Base-by-base conservation (phyloP, 2,113 vertebrate genomes). In the Ciconia boyciana region DNA sequence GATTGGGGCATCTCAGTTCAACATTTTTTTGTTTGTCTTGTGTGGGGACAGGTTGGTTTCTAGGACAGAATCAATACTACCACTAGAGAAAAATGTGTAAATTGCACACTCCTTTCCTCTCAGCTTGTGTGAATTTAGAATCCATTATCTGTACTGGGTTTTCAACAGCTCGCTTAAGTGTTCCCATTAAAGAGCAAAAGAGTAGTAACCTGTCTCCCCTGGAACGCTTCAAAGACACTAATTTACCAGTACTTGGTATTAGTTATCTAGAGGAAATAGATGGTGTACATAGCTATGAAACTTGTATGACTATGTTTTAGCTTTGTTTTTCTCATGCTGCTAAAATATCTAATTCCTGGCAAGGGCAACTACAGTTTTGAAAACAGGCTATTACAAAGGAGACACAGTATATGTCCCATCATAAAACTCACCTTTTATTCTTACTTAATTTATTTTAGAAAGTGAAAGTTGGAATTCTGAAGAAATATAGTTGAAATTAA, bases 61-160 rank as follows among this genome's bases (percentile, higher is more conserved):
- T 64, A 83, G 74, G 49, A 55, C 34, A 75, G 52, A 87, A 95
- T 91, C 77, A 92, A 92, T 95, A 80, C 20, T 28, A 43, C 21
- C 72, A 31, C 36, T 20, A 54, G 46, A 66, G 34, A 3, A 94
- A 72, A 96, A 92, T 57, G 74, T 91, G 91, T 90, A 96, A 79
- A 93, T 80, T 94, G 83, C 48, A 75, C n/a, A 77, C 14, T 84
- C 36, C 69, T 84, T 87, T 76, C 46, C 48, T 55, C 43, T 90
- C 60, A 74, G 29, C 39, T 70, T 46, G 9, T n/a, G 32, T 81
- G 29, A 51, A 11, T 6, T 82, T 64, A 52, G 54, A 71, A 44
- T 69, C 81, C 72, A 89, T 96, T 97, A 93, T 80, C 72, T 55
- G 31, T 52, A 54, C 82, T 60, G 71, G 68, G 44, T 90, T 86